Evolutionary conservation across 2,113 vertebrate species (phyloP).

Genomic region (Gallinago paraguaiae): DNA sequence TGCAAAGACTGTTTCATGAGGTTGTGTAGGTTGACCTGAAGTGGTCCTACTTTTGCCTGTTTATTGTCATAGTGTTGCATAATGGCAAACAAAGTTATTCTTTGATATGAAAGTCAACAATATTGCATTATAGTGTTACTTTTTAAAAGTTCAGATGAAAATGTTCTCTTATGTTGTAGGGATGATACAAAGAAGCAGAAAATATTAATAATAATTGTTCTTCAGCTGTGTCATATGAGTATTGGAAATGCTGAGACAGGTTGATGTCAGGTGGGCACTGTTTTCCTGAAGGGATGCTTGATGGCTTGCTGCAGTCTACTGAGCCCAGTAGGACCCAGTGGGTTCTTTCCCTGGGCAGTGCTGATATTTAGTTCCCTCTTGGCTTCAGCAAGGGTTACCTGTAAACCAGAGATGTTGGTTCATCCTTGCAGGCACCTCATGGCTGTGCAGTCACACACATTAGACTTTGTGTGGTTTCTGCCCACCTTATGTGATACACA

Average conservation of each 20-base stretch:
- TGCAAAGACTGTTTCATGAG: background rate
- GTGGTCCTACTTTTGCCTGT: background rate
- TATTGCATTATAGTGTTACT: background rate
- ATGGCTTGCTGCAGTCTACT: background rate
- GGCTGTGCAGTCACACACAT: fast-evolving
- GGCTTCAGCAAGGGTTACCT: background rate
- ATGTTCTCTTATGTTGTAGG: no score
- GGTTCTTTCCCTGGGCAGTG: background rate
- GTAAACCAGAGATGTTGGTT: background rate
- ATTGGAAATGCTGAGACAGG: background rate
- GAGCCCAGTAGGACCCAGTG: fast-evolving
- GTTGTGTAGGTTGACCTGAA: background rate
- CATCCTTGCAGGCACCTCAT: fast-evolving
- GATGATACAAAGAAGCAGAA: background rate
- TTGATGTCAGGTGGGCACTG: background rate
- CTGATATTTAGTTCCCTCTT: fast-evolving
- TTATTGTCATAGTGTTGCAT: background rate
- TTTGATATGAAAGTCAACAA: background rate
- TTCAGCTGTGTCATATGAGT: fast-evolving
- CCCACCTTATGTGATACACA: fast-evolving
- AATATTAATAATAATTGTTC: background rate
- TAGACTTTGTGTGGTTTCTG: background rate
- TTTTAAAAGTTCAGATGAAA: background rate
- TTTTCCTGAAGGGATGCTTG: background rate
- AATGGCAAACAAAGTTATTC: background rate